These are phyloP conservation scores for Aplodontia rufa DNA, from an alignment of 2,113 vertebrate species.

Conservation along the genomic window DNA sequence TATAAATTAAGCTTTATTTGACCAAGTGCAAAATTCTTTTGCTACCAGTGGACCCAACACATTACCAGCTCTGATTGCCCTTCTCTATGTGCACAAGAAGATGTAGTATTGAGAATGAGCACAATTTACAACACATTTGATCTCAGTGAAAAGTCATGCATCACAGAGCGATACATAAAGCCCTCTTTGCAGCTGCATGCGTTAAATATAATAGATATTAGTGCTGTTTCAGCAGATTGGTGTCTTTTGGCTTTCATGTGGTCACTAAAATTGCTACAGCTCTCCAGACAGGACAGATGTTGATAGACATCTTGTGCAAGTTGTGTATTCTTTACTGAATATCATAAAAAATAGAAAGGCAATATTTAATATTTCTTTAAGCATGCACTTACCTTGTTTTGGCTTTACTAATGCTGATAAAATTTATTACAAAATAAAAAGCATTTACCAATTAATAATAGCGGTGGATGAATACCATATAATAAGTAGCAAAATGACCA, in stretches of 20 bases:
- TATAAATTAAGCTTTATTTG: background rate
- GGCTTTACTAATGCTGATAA: background rate
- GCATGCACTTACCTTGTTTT: background rate
- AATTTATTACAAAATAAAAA: slow-evolving; percentile 18
- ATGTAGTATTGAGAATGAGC: background rate
- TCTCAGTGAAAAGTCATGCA: slow-evolving; percentile 21
- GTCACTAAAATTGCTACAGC: background rate
- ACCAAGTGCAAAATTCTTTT: background rate
- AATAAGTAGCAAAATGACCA: background rate
- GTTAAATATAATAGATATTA: background rate
- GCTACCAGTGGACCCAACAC: background rate
- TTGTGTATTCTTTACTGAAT: background rate
- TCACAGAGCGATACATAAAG: background rate
- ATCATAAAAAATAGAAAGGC: background rate
- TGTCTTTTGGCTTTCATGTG: background rate
- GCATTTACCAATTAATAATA: background rate
- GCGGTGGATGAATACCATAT: background rate
- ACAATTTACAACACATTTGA: background rate
- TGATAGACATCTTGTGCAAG: background rate
- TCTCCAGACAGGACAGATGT: background rate
- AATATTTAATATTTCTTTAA: background rate
- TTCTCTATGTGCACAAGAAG: background rate
- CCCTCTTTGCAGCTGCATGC: background rate
- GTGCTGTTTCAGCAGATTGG: background rate
- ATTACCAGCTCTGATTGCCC: background rate